Percentiles rank a stretch among this genome's conserved stretches.
Conservation (phyloP, 1,140 invertebrate species). For the Laupala kohalensis region DNA sequence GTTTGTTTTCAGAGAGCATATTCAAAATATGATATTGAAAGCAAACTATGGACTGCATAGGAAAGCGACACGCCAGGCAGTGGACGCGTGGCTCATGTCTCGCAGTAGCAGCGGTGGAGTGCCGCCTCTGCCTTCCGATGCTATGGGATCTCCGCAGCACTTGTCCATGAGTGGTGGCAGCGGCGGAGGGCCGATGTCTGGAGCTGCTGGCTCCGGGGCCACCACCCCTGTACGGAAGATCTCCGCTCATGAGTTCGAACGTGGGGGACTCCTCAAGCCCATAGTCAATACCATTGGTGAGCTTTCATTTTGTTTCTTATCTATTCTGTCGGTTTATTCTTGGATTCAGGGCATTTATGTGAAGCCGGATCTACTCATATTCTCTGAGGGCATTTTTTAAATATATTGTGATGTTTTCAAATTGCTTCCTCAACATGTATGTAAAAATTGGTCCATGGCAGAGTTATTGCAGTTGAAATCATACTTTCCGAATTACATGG, state of each 20-base stretch:
- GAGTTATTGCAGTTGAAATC: no score
- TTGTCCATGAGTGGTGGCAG: constrained; percentile 88
- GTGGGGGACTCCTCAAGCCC: constrained; percentile 77
- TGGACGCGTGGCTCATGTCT: constrained; percentile 81
- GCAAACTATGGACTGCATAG: constrained; percentile 34
- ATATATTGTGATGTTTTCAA: no score
- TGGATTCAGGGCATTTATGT: no score
- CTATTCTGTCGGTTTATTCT: no score
- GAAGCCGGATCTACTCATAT: no score
- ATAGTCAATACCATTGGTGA: constrained; percentile 61
- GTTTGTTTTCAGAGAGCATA: no score
- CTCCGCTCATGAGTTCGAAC: constrained; percentile 89
- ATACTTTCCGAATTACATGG: no score
- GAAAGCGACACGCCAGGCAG: constrained; percentile 80
- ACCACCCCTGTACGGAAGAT: constrained; percentile 89
- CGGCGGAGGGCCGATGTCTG: constrained; percentile 41
- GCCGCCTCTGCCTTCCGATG: constrained; percentile 11
- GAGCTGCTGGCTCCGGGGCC: constrained; percentile 52
- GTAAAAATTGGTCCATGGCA: no score
- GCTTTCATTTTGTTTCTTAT: no score
- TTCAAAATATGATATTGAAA: no score
- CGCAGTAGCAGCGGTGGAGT: constrained; percentile 29
- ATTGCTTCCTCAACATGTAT: no score
- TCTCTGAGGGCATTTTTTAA: no score
- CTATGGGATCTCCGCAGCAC: constrained; percentile 76